A percentile compares a stretch with the other conserved stretches of the same genome.
Conservation (phyloP, 2,797 vertebrate genomes). For the Anableps anableps region DNA sequence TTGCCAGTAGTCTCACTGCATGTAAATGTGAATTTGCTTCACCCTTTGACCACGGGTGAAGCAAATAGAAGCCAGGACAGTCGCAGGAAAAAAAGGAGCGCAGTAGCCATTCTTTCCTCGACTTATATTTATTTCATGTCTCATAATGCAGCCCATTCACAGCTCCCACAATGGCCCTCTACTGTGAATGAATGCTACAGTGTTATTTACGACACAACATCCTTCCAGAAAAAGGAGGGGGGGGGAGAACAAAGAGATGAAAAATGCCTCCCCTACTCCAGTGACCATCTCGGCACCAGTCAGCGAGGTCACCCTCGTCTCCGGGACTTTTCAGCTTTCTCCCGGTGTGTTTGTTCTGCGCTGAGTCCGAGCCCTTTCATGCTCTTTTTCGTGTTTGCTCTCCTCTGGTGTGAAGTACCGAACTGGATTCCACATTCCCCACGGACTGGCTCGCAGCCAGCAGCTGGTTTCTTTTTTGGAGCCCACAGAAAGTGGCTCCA, state of each 20-base stretch:
- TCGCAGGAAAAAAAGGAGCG: conserved; percentile 58
- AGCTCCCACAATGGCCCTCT: conserved; percentile 73
- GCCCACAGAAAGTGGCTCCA: conserved; percentile 46
- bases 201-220: conserved; percentile 77
- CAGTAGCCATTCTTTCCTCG: conserved; percentile 60
- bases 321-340: conserved; percentile 37
- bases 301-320: conserved; percentile 66
- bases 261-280: conserved; percentile 58
- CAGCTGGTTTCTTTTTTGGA: conserved; percentile 37
- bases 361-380: conserved; percentile 37
- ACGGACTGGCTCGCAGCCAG: conserved; percentile 63
- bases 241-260: conserved; percentile 57
- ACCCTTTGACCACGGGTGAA: conserved; percentile 11
- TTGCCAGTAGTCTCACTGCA: conserved; percentile 10
- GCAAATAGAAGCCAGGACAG: conserved; percentile 40
- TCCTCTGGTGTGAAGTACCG: conserved; percentile 64
- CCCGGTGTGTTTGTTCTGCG: conserved; percentile 59
- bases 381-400: conserved; percentile 61
- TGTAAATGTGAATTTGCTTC: conserved; percentile 35
- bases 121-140: conserved; percentile 72
- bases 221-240: conserved; percentile 53
- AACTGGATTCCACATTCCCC: conserved; percentile 71
- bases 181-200: conserved; percentile 69
- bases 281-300: conserved; percentile 60
- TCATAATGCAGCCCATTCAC: conserved; percentile 79